phyloP scores from a whole-genome alignment of 2,888 invertebrate genomes.

The Drosophila setosimentum region DNA sequence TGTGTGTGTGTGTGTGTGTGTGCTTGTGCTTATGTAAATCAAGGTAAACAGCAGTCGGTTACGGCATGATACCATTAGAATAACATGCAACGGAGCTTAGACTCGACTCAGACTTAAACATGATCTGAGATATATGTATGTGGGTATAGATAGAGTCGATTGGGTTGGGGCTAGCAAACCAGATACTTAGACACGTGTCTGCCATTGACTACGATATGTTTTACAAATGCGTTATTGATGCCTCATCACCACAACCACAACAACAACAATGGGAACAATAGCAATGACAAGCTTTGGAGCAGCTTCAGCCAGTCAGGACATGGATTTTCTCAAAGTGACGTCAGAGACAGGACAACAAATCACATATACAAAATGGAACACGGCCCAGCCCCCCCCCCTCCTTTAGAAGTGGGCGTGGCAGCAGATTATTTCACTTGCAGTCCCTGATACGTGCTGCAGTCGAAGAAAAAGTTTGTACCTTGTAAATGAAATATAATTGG shows the following conservation, averaged over 20 bases:
- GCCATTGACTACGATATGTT: slow-evolving; percentile 73
- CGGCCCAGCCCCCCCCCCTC: slow-evolving; percentile 10
- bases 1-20: slow-evolving; percentile 12
- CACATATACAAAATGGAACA: slow-evolving; percentile 24
- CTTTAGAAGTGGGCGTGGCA: slow-evolving; percentile 7
- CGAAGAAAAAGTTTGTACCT: neutral
- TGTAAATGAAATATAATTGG: neutral
- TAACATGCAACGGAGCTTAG: slow-evolving; percentile 63
- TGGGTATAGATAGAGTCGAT: neutral
- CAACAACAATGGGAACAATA: slow-evolving; percentile 19
- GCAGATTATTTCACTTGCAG: slow-evolving; percentile 32
- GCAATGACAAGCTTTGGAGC: slow-evolving; percentile 19
- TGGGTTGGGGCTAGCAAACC: slow-evolving; percentile 33
- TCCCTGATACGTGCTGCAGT: neutral
- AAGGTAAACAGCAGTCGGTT: slow-evolving; percentile 80
- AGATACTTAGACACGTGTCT: slow-evolving; percentile 75
- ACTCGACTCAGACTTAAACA: slow-evolving; percentile 19
- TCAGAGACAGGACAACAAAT: slow-evolving; percentile 42
- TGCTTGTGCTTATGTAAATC: slow-evolving; percentile 70
- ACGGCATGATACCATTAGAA: slow-evolving; percentile 74
- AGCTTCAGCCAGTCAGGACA: slow-evolving; percentile 2
- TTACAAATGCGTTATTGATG: slow-evolving; percentile 79
- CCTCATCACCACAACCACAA: slow-evolving; percentile 48
- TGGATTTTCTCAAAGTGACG: slow-evolving; percentile 36
- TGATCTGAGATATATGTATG: slow-evolving; percentile 15